Conservation (phyloP, 2,113 vertebrate genomes). For the Sminthopsis crassicaudata region DNA sequence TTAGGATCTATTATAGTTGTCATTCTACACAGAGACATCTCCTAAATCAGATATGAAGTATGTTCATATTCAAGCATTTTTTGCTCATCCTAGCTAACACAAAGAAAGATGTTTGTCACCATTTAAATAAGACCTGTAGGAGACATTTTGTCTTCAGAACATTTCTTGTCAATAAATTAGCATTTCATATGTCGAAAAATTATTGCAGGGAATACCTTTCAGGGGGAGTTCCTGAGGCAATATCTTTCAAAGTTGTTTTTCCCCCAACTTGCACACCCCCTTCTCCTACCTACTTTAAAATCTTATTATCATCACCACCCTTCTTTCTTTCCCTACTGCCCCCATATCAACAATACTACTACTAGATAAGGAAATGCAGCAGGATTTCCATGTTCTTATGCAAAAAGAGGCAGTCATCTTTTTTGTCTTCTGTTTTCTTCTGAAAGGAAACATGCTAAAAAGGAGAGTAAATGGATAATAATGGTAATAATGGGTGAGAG, state of each 20-base stretch:
- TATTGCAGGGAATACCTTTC: slow-evolving; percentile 60
- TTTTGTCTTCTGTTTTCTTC: not conserved
- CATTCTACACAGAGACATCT: not conserved
- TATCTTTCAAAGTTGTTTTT: slow-evolving; percentile 45
- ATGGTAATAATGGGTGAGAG: not conserved
- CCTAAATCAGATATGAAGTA: not conserved
- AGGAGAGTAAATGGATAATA: not conserved
- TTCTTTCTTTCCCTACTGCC: not conserved
- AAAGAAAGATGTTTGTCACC: slow-evolving; percentile 32
- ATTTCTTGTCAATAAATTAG: slow-evolving; percentile 58
- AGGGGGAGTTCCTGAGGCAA: slow-evolving; percentile 49
- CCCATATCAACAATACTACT: fast-evolving
- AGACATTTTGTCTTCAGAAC: slow-evolving; percentile 57
- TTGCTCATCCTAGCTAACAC: not conserved
- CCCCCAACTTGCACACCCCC: not conserved
- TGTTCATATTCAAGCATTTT: not conserved
- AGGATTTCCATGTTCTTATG: not conserved
- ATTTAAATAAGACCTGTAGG: slow-evolving; percentile 17
- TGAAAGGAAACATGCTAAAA: not conserved
- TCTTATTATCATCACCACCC: not conserved
- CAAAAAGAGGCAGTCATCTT: not conserved
- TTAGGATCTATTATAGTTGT: slow-evolving; percentile 56
- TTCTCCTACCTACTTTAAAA: not conserved
- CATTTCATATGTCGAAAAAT: slow-evolving; percentile 44
- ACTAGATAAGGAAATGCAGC: fast-evolving